Evolutionary conservation across 2,888 invertebrate species (phyloP), one percentile per base, ranked within the genome.

Genomic region (Halocaridina rubra): DNA sequence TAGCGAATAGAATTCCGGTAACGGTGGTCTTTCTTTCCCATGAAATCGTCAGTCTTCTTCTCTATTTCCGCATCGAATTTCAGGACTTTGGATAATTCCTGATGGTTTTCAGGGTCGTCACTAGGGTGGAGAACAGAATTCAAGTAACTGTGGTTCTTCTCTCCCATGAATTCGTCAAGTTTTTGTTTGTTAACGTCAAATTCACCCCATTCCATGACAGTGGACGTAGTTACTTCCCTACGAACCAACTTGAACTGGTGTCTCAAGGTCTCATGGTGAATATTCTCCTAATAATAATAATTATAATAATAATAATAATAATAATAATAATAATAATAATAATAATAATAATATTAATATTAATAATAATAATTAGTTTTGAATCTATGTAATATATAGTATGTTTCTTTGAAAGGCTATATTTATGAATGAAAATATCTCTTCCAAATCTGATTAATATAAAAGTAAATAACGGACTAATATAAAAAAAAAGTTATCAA

Each of bases 191-290:
- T 53, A 19, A 53, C 19, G 4, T 53, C 10, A 53, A 16, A 19
- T 53, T 84, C 33, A 16, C 84, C 84, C 64, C 61, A 84, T 57
- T 84, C 74, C 30, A 79, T 16, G 30, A 84, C 84, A 24, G 72
- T 32, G 2, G 84, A 84, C 24, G 84, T 84, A 2, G 72, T 84
- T 8, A 74, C 74, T 19, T 79, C 84, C n/a, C 74, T 64, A 22
- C 30, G 19, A 4, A 84, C 79, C 0, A 84, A 7, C 24, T 32
- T 4, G 67, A 72, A 84, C 75, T 84, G 84, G n/a, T 84, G 64
- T 64, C 39, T 22, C 53, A 84, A 27, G 0, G 84, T 79, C 33
- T 84, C 84, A 8, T 79, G 29, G 7, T 0, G 61, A 22, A 79
- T 53, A 8, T 79, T 46, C 69, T 84, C 84, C 84, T 84, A 74